Base-by-base conservation (phyloP, 2,797 vertebrate species). In the Pangasius sanitwongsei region DNA sequence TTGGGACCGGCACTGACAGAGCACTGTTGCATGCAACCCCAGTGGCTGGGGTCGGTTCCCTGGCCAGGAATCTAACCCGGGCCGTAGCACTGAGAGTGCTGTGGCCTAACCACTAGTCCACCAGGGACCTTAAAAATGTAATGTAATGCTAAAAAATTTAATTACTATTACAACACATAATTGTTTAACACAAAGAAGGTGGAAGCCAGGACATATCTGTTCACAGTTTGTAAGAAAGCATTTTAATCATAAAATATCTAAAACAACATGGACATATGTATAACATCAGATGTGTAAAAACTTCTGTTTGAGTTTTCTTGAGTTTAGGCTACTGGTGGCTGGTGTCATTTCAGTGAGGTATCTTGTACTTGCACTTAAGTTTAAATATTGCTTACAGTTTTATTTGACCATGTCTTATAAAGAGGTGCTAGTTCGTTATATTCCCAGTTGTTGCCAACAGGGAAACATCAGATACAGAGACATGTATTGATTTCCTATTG, bases 401-500 rank as follows among this genome's bases (percentile, higher is more conserved):
- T 44, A 0, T 16, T 63, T 83, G 7, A 48, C 6, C 8, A 0
- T 31, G 3, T 67, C 4, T 67, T n/a, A 48, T 63, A 83, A 83
- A 84, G 13, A 12, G 44, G 16, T 50, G 7, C 44, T 34, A 50
- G 15, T 20, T 63, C 63, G 80, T 41, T 63, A 83, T 50, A 48
- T 48, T 63, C 72, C 15, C 70, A 50, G n/a, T 2, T 55, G 12
- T 61, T 82, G n/a, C 31, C 16, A 57, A 31, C 12, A 59, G 7
- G 67, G 44, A 23, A 50, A 88, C 57, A 88, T 85, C 25, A 12
- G 28, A 74, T 85, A 55, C 48, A 74, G 25, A 72, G 48, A n/a
- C 65, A 70, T 74, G 12, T 28, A 87, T 74, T 87, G 69, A 83
- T 74, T 89, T 89, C 9, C 75, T 15, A 7, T 37, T 50, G 57